phyloP scores from a whole-genome alignment of 2,113 vertebrate species.

The Phalacrocorax aristotelis region DNA sequence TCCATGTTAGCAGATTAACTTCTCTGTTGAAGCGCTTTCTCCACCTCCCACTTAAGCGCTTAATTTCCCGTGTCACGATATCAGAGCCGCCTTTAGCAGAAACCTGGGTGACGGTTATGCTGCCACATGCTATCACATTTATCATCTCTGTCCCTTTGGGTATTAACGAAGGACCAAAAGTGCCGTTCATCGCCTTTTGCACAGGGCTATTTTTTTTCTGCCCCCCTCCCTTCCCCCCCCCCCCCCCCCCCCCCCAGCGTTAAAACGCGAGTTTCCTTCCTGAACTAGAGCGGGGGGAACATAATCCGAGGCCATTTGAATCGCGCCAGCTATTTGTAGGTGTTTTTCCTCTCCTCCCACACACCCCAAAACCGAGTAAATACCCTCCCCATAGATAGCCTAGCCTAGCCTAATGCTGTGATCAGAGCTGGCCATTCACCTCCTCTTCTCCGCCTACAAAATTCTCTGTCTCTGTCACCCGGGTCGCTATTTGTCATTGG shows the following conservation, averaged over 20 bases:
- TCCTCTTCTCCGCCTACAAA: slow-evolving; percentile 65
- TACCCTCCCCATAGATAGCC: slow-evolving; percentile 34
- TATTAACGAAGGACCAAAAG: slow-evolving; percentile 31
- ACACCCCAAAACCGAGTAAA: slow-evolving; percentile 49
- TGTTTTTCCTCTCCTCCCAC: slow-evolving; percentile 53
- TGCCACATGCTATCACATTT: slow-evolving; percentile 51
- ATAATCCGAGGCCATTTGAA: slow-evolving; percentile 16
- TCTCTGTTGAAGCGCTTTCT: slow-evolving; percentile 17
- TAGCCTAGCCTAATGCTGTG: slow-evolving; percentile 30
- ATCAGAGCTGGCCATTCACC: slow-evolving; percentile 63
- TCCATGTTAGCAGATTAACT: slow-evolving; percentile 48
- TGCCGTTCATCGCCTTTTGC: background rate
- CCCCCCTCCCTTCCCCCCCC: no score
- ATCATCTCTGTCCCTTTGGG: slow-evolving; percentile 36
- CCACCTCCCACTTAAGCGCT: slow-evolving; percentile 15
- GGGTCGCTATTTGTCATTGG: slow-evolving; percentile 61
- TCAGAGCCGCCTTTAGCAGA: slow-evolving; percentile 35
- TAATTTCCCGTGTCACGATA: slow-evolving; percentile 54
- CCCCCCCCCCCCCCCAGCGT: background rate
- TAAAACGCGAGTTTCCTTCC: slow-evolving; percentile 39
- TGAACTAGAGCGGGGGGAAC: background rate
- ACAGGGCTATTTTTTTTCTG: background rate
- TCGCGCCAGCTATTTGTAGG: slow-evolving; percentile 56
- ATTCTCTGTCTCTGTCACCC: slow-evolving; percentile 54
- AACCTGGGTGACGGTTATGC: slow-evolving; percentile 35